These are phyloP conservation scores for Cantharis rustica DNA, from an alignment of 2,888 invertebrate genomes.

Conservation along the genomic window DNA sequence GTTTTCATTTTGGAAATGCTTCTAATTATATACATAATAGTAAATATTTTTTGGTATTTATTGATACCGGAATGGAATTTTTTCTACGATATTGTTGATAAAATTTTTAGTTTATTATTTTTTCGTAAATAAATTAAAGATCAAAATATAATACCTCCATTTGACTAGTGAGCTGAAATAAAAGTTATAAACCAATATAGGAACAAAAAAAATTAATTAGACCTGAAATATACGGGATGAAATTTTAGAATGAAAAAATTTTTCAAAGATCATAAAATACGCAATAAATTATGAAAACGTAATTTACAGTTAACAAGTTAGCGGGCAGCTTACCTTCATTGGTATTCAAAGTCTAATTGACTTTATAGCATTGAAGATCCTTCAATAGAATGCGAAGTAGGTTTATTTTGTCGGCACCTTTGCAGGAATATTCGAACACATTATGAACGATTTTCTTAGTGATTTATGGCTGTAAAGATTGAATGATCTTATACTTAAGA, in stretches of 20 bases:
- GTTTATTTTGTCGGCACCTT: constrained; percentile 38
- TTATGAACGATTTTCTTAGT: constrained; percentile 41
- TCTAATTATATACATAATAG: not conserved
- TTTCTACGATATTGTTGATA: not conserved
- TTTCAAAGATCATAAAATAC: not conserved
- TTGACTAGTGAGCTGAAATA: not conserved
- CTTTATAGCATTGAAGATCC: constrained; percentile 41
- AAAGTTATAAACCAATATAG: not conserved
- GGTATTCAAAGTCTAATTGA: constrained; percentile 47
- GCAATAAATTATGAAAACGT: constrained; percentile 2
- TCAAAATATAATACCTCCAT: not conserved
- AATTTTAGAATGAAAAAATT: not conserved
- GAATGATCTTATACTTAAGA: constrained; percentile 39
- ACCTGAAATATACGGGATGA: not conserved
- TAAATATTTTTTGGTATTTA: not conserved
- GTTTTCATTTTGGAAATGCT: not conserved
- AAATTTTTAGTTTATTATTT: not conserved
- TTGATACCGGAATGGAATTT: not conserved
- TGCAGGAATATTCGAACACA: constrained; percentile 38
- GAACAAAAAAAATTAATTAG: not conserved
- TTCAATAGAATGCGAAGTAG: constrained; percentile 39
- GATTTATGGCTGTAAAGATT: constrained; percentile 44
- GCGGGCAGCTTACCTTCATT: constrained; percentile 44
- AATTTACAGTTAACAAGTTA: constrained; percentile 1
- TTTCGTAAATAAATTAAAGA: not conserved